Conservation (phyloP, 2,888 invertebrate species). For the Eremobia ochroleuca region DNA sequence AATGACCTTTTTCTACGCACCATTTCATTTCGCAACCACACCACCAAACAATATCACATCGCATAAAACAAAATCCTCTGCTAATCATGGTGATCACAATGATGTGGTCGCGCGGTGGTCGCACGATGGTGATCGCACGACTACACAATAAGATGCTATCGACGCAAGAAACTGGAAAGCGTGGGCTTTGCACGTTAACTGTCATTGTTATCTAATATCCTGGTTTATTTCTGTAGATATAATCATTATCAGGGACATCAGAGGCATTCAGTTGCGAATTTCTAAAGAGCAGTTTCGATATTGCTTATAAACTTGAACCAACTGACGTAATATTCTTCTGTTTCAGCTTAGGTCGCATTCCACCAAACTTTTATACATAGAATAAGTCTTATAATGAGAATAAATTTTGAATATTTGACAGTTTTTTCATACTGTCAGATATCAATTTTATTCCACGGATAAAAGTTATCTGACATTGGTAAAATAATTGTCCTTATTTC, state of each 20-base stretch:
- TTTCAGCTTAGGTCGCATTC: no score
- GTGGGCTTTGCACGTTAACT: slow-evolving; percentile 58
- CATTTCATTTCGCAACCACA: slow-evolving; percentile 1
- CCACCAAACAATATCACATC: slow-evolving; percentile 12
- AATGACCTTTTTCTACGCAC: neutral
- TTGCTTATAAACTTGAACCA: neutral
- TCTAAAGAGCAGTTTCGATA: neutral
- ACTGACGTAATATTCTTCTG: neutral
- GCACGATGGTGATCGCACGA: slow-evolving; percentile 63
- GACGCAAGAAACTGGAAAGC: slow-evolving; percentile 74
- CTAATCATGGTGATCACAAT: slow-evolving; percentile 37
- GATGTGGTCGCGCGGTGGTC: slow-evolving; percentile 62
- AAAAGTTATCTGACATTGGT: no score
- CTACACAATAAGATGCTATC: slow-evolving; percentile 62
- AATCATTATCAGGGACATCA: neutral
- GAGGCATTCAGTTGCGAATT: neutral
- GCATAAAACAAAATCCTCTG: neutral
- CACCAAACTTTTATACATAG: no score
- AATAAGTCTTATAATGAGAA: no score
- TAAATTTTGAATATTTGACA: no score
- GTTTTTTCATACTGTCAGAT: no score
- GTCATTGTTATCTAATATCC: slow-evolving; percentile 70
- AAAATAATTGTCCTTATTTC: no score
- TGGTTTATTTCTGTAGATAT: slow-evolving; percentile 52
- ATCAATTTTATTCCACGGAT: no score